Conservation (phyloP, 1,140 invertebrate species). For the Diachasma alloeum region DNA sequence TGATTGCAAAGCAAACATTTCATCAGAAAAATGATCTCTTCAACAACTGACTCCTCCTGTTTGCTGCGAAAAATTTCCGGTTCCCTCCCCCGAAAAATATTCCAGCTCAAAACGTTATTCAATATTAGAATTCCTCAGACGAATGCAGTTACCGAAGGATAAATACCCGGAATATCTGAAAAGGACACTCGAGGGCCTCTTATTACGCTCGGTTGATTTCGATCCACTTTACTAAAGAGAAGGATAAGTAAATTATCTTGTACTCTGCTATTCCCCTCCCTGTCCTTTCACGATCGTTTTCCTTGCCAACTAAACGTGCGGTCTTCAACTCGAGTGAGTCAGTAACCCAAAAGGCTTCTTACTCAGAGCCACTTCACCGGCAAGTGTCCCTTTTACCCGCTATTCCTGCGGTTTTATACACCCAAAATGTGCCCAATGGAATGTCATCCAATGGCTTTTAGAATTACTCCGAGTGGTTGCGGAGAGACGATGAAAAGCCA, state of each 20-base stretch:
- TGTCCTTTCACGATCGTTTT: background rate
- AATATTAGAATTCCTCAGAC: background rate
- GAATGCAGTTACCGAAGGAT: background rate
- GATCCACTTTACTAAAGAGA: background rate
- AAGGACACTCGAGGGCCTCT: background rate
- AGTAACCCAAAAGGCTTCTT: background rate
- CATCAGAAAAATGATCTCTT: too few relatives aligned
- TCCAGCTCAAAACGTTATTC: too few relatives aligned
- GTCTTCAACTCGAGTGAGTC: background rate
- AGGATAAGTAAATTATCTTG: conserved; percentile 19
- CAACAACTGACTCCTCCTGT: too few relatives aligned
- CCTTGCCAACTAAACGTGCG: background rate
- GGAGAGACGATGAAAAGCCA: background rate
- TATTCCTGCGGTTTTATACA: background rate
- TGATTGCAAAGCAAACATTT: too few relatives aligned
- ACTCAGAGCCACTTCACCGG: background rate
- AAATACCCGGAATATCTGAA: background rate
- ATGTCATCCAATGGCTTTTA: background rate
- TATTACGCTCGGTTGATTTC: conserved; percentile 7
- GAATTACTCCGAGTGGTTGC: too few relatives aligned
- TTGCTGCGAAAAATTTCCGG: too few relatives aligned
- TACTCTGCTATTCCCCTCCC: background rate
- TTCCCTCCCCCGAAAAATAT: too few relatives aligned
- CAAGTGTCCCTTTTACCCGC: background rate
- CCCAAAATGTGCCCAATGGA: background rate